Evolutionary conservation across 2,888 invertebrate genomes (phyloP), one percentile per base, ranked within the genome.

Genomic region (Himalopsyche tibetana): DNA sequence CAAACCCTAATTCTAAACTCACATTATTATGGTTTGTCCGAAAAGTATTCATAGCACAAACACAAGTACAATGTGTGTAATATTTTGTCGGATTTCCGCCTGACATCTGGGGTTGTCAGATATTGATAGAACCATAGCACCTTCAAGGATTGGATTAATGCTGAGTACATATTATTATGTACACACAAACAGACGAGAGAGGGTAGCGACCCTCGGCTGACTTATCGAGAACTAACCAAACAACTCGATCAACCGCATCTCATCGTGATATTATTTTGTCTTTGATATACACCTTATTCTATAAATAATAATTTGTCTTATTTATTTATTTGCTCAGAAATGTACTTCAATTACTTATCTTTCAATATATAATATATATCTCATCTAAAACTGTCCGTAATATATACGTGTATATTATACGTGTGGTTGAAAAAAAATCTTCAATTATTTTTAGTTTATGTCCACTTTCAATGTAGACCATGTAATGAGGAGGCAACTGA

Each of bases 81-180:
- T 74, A 74, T 74, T 74, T 74, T 74, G 36, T 36, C 74, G 12
- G 74, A 74, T 74, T 74, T 74, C 74, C 36, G 74, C 11, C 36
- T 36, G 74, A 36, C 74, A 74, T 74, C 38, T 74, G 74, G 74
- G 74, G 74, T 12, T 74, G 74, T 74, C 74, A 74, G 74, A 74
- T 74, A 74, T 74, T 38, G 74, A 74, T 74, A 74, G 12, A 74
- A 12, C 74, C 74, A 38, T 74, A 74, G 12, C 36, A 74, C 74
- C 74, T 74, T 19, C 74, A 15, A 74, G 74, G 38, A 74, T 74
- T 11, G 74, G 74, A 74, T 74, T 74, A 74, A 74, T 74, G 74
- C 74, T 36, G 74, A 74, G 74, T 74, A 74, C 74, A 74, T 74
- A 74, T 74, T 69, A 69, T 69, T 74, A 74, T 74, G 74, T 74